These are phyloP conservation scores for Strigamia maritima DNA, from an alignment of 2,888 invertebrate genomes.

Conservation along the genomic window DNA sequence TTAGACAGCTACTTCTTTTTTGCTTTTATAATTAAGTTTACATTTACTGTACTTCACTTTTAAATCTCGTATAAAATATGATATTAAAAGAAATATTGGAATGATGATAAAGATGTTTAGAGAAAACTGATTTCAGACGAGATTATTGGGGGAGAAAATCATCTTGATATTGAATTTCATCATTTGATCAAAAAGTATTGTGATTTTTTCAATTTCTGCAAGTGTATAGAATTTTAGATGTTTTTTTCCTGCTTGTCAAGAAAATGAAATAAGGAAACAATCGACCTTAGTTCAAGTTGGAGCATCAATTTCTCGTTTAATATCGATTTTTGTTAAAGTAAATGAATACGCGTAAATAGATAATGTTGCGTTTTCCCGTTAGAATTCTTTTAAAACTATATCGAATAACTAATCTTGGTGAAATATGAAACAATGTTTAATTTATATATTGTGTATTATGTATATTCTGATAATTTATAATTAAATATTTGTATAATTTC, in stretches of 20 bases:
- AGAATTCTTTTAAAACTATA: too few relatives aligned
- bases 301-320: background rate
- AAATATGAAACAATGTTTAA: too few relatives aligned
- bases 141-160: background rate
- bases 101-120: background rate
- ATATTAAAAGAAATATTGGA: background rate
- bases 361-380: too few relatives aligned
- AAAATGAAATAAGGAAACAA: conserved; percentile 11
- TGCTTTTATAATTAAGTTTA: too few relatives aligned
- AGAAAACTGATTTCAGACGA: background rate
- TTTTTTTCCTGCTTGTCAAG: background rate
- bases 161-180: background rate
- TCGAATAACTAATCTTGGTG: too few relatives aligned
- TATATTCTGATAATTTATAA: too few relatives aligned
- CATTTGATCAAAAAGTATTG: background rate
- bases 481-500: background rate
- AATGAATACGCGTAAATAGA: too few relatives aligned
- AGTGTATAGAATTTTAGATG: background rate
- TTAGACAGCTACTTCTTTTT: background rate
- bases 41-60: too few relatives aligned
- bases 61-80: background rate
- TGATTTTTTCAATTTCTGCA: background rate
- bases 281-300: background rate
- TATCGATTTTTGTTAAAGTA: background rate
- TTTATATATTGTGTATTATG: too few relatives aligned